phyloP scores from a whole-genome alignment of 1,140 invertebrate species.

The Drosophila paulistorum region DNA sequence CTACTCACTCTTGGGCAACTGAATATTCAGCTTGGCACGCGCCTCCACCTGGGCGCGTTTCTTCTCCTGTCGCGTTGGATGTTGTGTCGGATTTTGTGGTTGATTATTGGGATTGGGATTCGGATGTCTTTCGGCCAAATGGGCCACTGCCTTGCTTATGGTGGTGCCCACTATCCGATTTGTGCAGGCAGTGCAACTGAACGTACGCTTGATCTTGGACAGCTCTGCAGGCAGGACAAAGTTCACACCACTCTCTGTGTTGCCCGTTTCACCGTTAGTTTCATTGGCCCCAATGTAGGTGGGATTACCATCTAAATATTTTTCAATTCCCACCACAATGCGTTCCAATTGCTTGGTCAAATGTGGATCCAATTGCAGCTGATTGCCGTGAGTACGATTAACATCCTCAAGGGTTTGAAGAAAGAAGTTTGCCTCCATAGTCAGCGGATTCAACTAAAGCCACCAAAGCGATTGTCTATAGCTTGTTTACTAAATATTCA shows the following conservation, averaged over 20 bases:
- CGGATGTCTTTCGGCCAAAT: constrained; percentile 62
- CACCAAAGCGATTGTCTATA: neutral
- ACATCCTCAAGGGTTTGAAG: constrained; percentile 53
- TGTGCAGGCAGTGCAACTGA: constrained; percentile 55
- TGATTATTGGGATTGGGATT: constrained; percentile 47
- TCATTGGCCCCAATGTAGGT: constrained; percentile 46
- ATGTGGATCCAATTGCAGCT: constrained; percentile 57
- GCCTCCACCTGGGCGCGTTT: constrained; percentile 49
- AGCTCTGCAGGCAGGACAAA: constrained; percentile 58
- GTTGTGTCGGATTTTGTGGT: constrained; percentile 15
- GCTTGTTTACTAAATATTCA: neutral
- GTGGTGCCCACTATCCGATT: constrained; percentile 61
- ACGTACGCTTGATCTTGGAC: constrained; percentile 58
- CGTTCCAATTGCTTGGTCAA: constrained; percentile 55
- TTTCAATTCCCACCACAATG: constrained; percentile 64
- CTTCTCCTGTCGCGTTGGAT: constrained; percentile 34
- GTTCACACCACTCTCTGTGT: constrained; percentile 19
- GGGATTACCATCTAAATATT: constrained; percentile 61
- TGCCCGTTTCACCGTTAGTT: neutral
- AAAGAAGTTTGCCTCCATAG: constrained; percentile 67
- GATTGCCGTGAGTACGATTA: constrained; percentile 20
- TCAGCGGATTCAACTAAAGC: constrained; percentile 68
- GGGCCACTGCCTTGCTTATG: constrained; percentile 58
- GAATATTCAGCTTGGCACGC: constrained; percentile 35
- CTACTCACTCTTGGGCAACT: constrained; percentile 68